phyloP scores from a whole-genome alignment of 2,888 invertebrate species.

The Cheilosia urbana region DNA sequence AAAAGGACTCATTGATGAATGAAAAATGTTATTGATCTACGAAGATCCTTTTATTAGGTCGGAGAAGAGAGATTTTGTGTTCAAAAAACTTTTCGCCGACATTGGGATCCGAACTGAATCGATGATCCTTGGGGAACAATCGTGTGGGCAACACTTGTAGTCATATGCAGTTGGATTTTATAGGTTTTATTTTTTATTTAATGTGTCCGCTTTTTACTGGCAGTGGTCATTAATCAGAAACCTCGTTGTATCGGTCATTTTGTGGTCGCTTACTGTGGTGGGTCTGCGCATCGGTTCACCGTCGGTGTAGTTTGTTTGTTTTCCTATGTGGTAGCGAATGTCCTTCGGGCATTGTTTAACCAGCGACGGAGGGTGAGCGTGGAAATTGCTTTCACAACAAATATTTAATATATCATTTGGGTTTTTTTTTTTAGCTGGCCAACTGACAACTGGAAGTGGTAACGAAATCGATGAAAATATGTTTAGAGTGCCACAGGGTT shows the following conservation, averaged over 20 bases:
- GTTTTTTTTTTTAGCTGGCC: neutral
- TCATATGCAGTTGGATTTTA: neutral
- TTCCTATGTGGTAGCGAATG: constrained; percentile 20
- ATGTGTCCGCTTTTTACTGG: neutral
- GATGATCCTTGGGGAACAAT: constrained; percentile 49
- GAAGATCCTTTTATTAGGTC: constrained; percentile 64
- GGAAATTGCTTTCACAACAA: constrained; percentile 56
- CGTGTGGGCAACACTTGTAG: constrained; percentile 68
- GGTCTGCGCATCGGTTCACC: constrained; percentile 33
- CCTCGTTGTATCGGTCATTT: constrained; percentile 65
- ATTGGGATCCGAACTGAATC: neutral
- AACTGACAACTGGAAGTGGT: neutral
- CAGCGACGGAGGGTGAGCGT: constrained; percentile 56
- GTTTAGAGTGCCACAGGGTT: constrained; percentile 10
- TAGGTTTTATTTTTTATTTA: neutral
- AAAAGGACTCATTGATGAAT: constrained; percentile 67
- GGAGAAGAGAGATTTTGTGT: constrained; percentile 8
- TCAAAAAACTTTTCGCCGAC: constrained; percentile 51
- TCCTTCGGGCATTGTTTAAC: constrained; percentile 59
- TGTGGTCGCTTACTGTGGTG: constrained; percentile 65
- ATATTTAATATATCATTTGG: constrained; percentile 30
- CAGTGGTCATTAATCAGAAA: constrained; percentile 67
- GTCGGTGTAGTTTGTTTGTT: constrained; percentile 33
- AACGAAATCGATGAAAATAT: neutral
- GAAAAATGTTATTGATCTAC: constrained; percentile 68